These are phyloP conservation scores for Leucophenga montana DNA, from an alignment of 2,888 invertebrate genomes.

Conservation along the genomic window DNA sequence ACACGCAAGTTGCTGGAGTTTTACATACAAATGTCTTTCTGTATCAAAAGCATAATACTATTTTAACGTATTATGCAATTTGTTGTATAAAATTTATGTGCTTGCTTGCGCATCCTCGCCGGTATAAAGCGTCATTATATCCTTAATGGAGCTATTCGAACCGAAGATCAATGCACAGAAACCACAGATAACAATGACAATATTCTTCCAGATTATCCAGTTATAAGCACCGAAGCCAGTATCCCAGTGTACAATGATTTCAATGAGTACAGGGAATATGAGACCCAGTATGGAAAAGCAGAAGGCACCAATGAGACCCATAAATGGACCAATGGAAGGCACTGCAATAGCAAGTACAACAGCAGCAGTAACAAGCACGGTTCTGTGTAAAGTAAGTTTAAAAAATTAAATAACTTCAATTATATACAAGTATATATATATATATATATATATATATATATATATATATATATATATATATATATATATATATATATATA, in stretches of 20 bases:
- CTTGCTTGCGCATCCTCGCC: slow-evolving; percentile 28
- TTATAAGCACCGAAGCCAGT: slow-evolving; percentile 83
- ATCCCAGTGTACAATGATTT: slow-evolving; percentile 89
- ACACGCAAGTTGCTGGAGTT: slow-evolving; percentile 26
- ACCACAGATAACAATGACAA: slow-evolving; percentile 83
- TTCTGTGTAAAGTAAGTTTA: slow-evolving; percentile 69
- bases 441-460: too few species aligned
- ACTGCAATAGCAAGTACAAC: slow-evolving; percentile 88
- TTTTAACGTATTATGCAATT: too few species aligned
- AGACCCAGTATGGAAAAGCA: slow-evolving; percentile 94
- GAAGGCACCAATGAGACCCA: slow-evolving; percentile 93
- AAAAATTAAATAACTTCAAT: neutral
- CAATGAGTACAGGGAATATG: slow-evolving; percentile 88
- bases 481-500: too few species aligned
- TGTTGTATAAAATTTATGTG: slow-evolving; percentile 29
- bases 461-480: too few species aligned
- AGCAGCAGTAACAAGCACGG: slow-evolving; percentile 79
- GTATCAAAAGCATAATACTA: too few species aligned
- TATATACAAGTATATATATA: too few species aligned
- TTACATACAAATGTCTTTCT: slow-evolving; percentile 9
- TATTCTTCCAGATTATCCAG: slow-evolving; percentile 86
- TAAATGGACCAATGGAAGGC: slow-evolving; percentile 90
- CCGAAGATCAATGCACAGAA: slow-evolving; percentile 88
- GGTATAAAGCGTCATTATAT: slow-evolving; percentile 75
- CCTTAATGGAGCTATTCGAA: slow-evolving; percentile 78